Conservation (phyloP, 2,797 vertebrate genomes). For the Danio kyathit region DNA sequence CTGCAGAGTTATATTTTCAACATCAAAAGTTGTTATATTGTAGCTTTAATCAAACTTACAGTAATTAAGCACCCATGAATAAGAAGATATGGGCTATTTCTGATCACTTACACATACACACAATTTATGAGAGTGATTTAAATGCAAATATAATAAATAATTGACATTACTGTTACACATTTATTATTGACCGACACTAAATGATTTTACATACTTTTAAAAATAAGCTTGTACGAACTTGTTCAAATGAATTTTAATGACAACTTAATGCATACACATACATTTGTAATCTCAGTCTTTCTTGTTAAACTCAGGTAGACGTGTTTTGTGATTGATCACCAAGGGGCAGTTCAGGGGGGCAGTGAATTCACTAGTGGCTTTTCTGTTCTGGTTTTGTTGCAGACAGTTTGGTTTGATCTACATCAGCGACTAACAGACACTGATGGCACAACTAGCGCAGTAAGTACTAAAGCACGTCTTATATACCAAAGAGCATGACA, state of each 20-base stretch:
- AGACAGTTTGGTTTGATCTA: conserved; percentile 97
- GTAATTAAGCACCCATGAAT: too few species aligned
- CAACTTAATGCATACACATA: neutral
- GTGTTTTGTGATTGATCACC: conserved; percentile 1
- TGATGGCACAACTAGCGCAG: conserved; percentile 87
- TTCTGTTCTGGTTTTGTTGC: conserved; percentile 80
- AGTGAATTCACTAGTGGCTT: conserved; percentile 72
- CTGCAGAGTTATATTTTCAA: too few species aligned
- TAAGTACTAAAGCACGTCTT: conserved; percentile 76
- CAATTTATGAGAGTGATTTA: too few species aligned
- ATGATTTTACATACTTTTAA: neutral
- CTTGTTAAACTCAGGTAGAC: neutral
- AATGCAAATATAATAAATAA: neutral
- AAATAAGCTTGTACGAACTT: too few species aligned
- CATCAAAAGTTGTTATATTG: too few species aligned
- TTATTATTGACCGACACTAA: neutral
- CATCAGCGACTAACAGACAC: conserved; percentile 94
- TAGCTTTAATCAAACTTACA: too few species aligned
- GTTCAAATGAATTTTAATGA: neutral
- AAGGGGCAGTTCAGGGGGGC: conserved; percentile 34
- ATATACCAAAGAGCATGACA: conserved; percentile 46
- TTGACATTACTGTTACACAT: neutral
- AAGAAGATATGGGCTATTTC: too few species aligned
- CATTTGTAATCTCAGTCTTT: too few species aligned
- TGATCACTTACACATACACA: too few species aligned